Conservation (phyloP, 1,140 invertebrate genomes). For the Drosophila carrolli region DNA sequence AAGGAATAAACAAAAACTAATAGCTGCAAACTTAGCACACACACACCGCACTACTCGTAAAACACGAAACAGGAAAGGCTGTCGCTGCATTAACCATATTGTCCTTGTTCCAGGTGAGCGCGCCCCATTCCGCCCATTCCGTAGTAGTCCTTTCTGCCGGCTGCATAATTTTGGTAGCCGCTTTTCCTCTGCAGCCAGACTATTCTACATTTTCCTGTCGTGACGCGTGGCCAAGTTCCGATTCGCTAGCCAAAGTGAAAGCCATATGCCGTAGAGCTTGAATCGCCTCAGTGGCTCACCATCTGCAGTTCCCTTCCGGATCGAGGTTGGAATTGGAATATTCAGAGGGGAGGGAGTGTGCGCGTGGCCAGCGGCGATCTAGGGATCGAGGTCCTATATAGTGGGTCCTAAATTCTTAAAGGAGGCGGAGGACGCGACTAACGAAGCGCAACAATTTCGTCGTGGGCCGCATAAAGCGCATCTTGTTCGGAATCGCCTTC, state of each 20-base stretch:
- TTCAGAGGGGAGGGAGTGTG: slow-evolving; percentile 7
- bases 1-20: slow-evolving; percentile 71
- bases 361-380: slow-evolving; percentile 60
- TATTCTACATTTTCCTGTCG: slow-evolving; percentile 61
- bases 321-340: slow-evolving; percentile 6
- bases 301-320: slow-evolving; percentile 42
- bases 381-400: slow-evolving; percentile 35
- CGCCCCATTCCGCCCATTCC: slow-evolving; percentile 45
- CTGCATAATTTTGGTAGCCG: slow-evolving; percentile 65
- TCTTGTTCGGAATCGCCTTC: slow-evolving; percentile 43
- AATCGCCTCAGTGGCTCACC: slow-evolving; percentile 70
- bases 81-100: slow-evolving; percentile 74
- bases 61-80: slow-evolving; percentile 72
- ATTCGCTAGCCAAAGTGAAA: slow-evolving; percentile 22
- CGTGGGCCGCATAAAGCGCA: slow-evolving; percentile 52
- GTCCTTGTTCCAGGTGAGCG: slow-evolving; percentile 79
- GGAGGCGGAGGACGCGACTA: slow-evolving; percentile 46
- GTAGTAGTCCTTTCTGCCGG: slow-evolving; percentile 23
- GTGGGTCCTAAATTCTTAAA: not conserved
- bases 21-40: slow-evolving; percentile 49
- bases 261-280: slow-evolving; percentile 57
- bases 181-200: slow-evolving; percentile 42
- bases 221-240: slow-evolving; percentile 67
- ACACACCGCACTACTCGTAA: slow-evolving; percentile 35
- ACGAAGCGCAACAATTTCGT: slow-evolving; percentile 78